Evolutionary conservation across 1,140 invertebrate genomes (phyloP).

Genomic region (Cyclargus thomasi): DNA sequence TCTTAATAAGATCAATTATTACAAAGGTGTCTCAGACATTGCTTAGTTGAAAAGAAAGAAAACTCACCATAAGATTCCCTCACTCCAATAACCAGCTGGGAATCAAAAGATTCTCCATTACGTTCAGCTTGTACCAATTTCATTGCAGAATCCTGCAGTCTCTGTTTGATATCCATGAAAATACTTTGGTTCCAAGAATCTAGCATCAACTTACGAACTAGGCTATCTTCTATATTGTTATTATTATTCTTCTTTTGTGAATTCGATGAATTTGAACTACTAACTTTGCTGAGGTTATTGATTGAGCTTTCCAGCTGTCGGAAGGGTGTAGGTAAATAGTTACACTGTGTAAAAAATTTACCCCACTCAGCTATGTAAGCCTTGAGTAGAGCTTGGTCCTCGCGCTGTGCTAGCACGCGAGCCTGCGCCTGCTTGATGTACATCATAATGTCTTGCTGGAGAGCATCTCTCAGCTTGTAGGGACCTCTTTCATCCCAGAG

Average conservation of each 20-base stretch:
- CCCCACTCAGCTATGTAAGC: conserved; percentile 98
- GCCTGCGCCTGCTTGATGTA: conserved; percentile 96
- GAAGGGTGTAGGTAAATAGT: conserved; percentile 97
- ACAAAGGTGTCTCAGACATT: neutral
- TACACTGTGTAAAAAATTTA: conserved; percentile 98
- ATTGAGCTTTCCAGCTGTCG: conserved; percentile 91
- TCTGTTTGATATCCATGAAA: conserved; percentile 95
- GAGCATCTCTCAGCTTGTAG: conserved; percentile 86
- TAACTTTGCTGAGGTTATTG: conserved; percentile 65
- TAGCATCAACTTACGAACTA: conserved; percentile 95
- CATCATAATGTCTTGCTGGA: conserved; percentile 94
- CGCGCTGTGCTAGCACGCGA: conserved; percentile 90
- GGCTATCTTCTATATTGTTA: conserved; percentile 90
- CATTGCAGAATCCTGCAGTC: conserved; percentile 97
- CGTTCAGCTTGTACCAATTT: conserved; percentile 96
- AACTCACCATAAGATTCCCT: conserved; percentile 92
- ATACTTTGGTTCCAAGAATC: conserved; percentile 99
- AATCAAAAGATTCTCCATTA: conserved; percentile 98
- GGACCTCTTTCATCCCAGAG: conserved; percentile 97
- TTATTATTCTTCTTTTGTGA: conserved; percentile 82
- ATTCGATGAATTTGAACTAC: conserved; percentile 63
- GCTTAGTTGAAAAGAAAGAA: neutral
- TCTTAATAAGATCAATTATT: too few species aligned
- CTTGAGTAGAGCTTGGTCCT: conserved; percentile 95
- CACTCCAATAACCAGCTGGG: conserved; percentile 97